A percentile compares a stretch with the other conserved stretches of the same genome.
phyloP scores from a whole-genome alignment of 2,797 vertebrate species.

The Chaunax sp. region DNA sequence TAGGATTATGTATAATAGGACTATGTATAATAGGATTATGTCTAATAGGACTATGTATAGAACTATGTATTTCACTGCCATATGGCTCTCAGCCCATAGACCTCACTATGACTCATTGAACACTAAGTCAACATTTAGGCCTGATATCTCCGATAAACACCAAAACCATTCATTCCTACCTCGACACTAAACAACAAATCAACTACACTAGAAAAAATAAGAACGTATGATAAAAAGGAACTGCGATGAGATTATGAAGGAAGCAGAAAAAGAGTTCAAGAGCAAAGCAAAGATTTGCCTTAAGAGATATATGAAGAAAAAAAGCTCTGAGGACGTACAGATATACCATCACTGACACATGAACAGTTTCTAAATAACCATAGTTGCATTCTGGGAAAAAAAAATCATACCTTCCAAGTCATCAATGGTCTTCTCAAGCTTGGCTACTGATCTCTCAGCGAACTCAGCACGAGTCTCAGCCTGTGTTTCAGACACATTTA shows the following conservation, averaged over 20 bases:
- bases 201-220: not conserved
- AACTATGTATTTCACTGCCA: conserved; percentile 13
- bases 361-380: conserved; percentile 2
- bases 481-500: conserved; percentile 76
- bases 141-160: conserved; percentile 6
- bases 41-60: no score
- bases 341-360: not conserved
- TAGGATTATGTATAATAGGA: no score
- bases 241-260: conserved; percentile 3
- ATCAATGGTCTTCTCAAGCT: conserved; percentile 99
- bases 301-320: not conserved
- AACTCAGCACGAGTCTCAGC: conserved; percentile 99
- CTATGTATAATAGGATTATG: no score
- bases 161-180: conserved; percentile 15
- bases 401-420: conserved; percentile 96
- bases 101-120: conserved; percentile 7
- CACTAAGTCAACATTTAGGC: conserved; percentile 22
- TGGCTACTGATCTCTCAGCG: conserved; percentile 98
- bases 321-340: conserved; percentile 12
- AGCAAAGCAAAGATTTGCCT: conserved; percentile 28
- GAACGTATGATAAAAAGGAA: conserved; percentile 21
- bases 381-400: conserved; percentile 19
- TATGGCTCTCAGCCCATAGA: not conserved
- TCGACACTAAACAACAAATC: conserved; percentile 17
- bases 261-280: conserved; percentile 25